Conservation (phyloP, 2,888 invertebrate species). For the Lithophane leautieri region DNA sequence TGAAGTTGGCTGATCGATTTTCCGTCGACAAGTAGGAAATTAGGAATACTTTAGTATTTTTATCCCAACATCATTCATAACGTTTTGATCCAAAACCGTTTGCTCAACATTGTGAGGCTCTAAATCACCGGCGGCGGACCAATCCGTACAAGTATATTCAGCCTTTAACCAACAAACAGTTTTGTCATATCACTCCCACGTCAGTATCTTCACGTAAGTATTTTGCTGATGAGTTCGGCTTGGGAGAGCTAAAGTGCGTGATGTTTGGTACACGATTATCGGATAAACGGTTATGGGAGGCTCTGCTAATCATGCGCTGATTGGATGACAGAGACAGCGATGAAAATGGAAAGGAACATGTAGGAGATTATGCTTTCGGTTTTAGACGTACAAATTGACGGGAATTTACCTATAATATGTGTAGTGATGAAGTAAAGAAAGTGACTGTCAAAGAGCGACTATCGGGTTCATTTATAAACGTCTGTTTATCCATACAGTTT, state of each 20-base stretch:
- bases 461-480: neutral
- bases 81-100: neutral
- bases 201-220: conserved; percentile 37
- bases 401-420: conserved; percentile 6
- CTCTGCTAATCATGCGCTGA: conserved; percentile 40
- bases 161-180: conserved; percentile 61
- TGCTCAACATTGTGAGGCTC: too few relatives aligned
- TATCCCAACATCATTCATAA: neutral
- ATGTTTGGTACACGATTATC: conserved; percentile 55
- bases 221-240: conserved; percentile 48
- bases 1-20: too few relatives aligned
- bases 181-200: conserved; percentile 73
- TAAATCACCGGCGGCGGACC: neutral
- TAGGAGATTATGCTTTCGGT: conserved; percentile 29
- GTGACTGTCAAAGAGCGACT: neutral
- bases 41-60: neutral
- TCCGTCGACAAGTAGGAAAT: neutral
- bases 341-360: conserved; percentile 35
- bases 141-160: conserved; percentile 16
- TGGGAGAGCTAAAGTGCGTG: conserved; percentile 50
- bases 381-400: conserved; percentile 28
- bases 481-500: neutral
- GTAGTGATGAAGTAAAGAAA: conserved; percentile 19
- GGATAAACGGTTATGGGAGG: conserved; percentile 40
- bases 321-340: conserved; percentile 22